Base-by-base conservation (phyloP, 64 coral and sea anemone genomes). In the Exaiptasia diaphana region DNA sequence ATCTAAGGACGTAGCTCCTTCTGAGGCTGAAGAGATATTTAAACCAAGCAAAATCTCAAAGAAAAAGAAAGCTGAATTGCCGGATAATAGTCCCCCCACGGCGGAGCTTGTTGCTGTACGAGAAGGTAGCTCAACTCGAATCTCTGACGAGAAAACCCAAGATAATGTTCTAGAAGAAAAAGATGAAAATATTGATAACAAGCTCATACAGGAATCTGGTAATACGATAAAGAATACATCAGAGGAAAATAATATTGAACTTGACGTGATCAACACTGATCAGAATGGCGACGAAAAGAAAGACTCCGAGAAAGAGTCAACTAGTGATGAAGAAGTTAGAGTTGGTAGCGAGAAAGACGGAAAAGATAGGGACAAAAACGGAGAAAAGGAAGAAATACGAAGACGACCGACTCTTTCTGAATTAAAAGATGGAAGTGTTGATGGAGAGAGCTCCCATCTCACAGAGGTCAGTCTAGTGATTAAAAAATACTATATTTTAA, bases 341-440 rank as follows among this genome's bases (percentile, higher is more conserved):
- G 22, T 35, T 65, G 13, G 12, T 10, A 15, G 21, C 20, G 77
- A 46, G 23, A 53, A 33, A 21, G 53, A 56, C 29, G 38, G 21
- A n/a, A n/a, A n/a, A n/a, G 32, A 65, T 32, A 31, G 58, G 14
- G 12, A 20, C 1, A 65, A 77, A 44, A 37, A 77, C 15, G 22
- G 17, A 4, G 27, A 39, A 36, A 60, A 31, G 10, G 29, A 64
- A 22, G 61, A 62, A 64, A 30, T 82, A 29, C 43, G 87, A 9
- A 46, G 87, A 68, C 53, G 88, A 41, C 76, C 88, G 45, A 90
- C 88, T 38, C 53, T 90, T 38, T 65, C 88, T 6, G 88, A 90
- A 48, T 68, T 87, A 69, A 83, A 42, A 77, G 25, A 42, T 5
- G 57, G 61, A 4, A 83, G 71, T 41, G 2, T 90, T 24, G 88